Conservation (phyloP, 1,140 invertebrate genomes). For the Ooceraea biroi region DNA sequence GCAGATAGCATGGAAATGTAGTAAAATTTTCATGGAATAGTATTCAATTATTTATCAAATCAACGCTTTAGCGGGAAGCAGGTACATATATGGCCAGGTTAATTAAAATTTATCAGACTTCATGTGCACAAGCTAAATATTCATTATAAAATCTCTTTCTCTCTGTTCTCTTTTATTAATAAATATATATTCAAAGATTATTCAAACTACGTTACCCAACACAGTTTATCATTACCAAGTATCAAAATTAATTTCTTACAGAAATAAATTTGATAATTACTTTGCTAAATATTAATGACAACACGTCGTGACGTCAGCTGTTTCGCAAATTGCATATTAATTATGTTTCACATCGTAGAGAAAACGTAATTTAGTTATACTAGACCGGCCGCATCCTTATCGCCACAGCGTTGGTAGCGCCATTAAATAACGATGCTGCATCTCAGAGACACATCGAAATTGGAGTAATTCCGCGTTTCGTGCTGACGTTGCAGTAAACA, state of each 20-base stretch:
- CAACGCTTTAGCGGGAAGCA: not conserved
- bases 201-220: not conserved
- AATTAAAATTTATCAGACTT: not conserved
- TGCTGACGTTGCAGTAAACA: conserved; percentile 40
- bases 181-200: not conserved
- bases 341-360: no score
- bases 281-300: not conserved
- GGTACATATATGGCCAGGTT: not conserved
- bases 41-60: not conserved
- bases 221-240: not conserved
- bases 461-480: conserved; percentile 15
- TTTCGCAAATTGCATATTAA: not conserved
- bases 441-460: conserved; percentile 9
- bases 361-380: not conserved
- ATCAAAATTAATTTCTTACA: not conserved
- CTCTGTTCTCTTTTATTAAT: not conserved
- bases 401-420: not conserved
- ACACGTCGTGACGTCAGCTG: not conserved
- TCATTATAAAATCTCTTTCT: not conserved
- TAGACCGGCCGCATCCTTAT: not conserved
- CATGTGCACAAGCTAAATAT: not conserved
- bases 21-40: not conserved
- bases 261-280: not conserved
- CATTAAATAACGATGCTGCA: conserved; percentile 15
- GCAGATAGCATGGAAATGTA: not conserved